Conservation (phyloP, 2,113 vertebrate genomes). For the Cariama cristata region DNA sequence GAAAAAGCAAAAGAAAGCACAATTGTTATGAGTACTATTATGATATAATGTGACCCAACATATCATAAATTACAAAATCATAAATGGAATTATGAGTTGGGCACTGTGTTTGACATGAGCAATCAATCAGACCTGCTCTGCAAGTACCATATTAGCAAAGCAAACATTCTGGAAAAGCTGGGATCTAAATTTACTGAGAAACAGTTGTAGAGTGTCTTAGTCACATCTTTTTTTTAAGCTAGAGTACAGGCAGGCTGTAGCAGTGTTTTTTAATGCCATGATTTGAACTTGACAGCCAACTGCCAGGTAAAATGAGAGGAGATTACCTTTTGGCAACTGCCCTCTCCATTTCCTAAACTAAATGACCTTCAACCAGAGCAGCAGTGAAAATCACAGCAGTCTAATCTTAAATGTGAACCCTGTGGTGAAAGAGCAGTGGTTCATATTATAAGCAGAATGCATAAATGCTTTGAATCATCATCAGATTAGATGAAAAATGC, state of each 20-base stretch:
- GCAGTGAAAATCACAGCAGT: slow-evolving; percentile 50
- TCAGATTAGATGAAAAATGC: slow-evolving; percentile 51
- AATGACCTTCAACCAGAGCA: slow-evolving; percentile 60
- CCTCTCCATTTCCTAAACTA: slow-evolving; percentile 48
- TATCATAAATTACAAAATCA: neutral
- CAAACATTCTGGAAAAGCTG: neutral
- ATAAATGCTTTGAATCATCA: slow-evolving; percentile 52
- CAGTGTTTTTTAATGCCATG: neutral
- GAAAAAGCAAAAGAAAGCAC: neutral
- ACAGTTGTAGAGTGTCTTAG: neutral
- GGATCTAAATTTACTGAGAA: neutral
- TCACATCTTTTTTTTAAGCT: neutral
- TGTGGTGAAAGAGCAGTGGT: slow-evolving; percentile 10
- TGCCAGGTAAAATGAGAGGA: slow-evolving; percentile 52
- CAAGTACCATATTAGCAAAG: neutral
- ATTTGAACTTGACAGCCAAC: slow-evolving; percentile 47
- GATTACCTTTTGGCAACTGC: slow-evolving; percentile 60
- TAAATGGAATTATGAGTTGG: neutral
- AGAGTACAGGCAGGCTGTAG: neutral
- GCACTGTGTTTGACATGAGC: neutral
- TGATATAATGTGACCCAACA: neutral
- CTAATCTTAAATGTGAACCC: slow-evolving; percentile 43
- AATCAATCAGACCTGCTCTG: neutral
- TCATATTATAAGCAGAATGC: slow-evolving; percentile 27
- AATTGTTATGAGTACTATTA: neutral